Evolutionary conservation across 2,888 invertebrate species (phyloP).

Genomic region (Ptychoptera contaminata): DNA sequence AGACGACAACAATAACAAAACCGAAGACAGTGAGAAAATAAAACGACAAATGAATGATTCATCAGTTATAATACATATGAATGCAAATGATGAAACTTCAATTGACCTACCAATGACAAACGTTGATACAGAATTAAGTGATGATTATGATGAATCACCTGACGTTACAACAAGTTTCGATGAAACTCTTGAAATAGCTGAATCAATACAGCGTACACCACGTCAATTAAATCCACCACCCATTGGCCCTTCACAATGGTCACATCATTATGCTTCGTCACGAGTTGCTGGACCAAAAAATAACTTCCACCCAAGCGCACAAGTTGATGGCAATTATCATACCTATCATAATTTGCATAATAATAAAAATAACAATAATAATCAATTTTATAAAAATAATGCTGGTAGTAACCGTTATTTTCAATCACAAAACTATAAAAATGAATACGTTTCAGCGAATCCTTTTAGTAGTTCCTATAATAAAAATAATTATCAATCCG

Average conservation of each 20-base stretch:
- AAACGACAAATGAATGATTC: too few species aligned
- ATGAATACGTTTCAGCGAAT: too few species aligned
- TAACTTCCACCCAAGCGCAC: neutral
- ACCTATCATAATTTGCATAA: neutral
- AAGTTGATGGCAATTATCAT: slow-evolving; percentile 1
- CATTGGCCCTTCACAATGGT: slow-evolving; percentile 7
- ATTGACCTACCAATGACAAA: slow-evolving; percentile 4
- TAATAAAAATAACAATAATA: too few species aligned
- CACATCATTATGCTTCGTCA: slow-evolving; percentile 11
- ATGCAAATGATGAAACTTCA: slow-evolving; percentile 1
- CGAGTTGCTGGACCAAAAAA: neutral
- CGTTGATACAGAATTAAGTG: slow-evolving; percentile 4
- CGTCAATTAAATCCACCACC: slow-evolving; percentile 22
- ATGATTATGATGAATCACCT: slow-evolving; percentile 2
- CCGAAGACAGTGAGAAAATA: neutral
- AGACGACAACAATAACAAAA: slow-evolving; percentile 1
- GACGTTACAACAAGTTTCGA: slow-evolving; percentile 7
- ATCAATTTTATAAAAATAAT: too few species aligned
- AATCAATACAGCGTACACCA: slow-evolving; percentile 17
- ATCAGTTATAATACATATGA: too few species aligned
- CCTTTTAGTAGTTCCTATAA: too few species aligned
- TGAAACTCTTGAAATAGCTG: slow-evolving; percentile 5
- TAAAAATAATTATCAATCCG: too few species aligned
- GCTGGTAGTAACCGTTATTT: too few species aligned
- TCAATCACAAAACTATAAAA: too few species aligned